phyloP scores from a whole-genome alignment of 2,797 vertebrate species.

The Ficedula albicollis region DNA sequence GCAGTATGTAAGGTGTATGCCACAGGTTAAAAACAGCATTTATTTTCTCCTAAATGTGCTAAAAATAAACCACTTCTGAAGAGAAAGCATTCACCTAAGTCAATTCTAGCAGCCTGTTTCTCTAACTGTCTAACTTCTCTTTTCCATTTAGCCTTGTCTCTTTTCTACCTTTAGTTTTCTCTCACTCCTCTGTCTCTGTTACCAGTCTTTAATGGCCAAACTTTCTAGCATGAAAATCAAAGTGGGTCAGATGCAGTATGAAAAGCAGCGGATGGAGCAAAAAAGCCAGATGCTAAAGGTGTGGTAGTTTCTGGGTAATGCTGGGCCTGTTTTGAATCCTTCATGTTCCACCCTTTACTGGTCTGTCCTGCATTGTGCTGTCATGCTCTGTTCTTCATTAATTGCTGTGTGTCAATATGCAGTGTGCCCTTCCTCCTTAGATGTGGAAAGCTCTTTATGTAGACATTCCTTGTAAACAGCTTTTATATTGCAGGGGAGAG shows the following conservation, averaged over 20 bases:
- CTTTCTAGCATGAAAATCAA: constrained; percentile 99
- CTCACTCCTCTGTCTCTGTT: constrained; percentile 79
- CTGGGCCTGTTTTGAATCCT: constrained; percentile 24
- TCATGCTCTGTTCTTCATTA: constrained; percentile 36
- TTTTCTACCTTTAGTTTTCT: constrained; percentile 78
- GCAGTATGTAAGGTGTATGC: neutral
- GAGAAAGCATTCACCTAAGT: neutral
- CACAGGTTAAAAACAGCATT: neutral
- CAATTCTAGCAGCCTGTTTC: constrained; percentile 6
- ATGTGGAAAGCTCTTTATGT: neutral
- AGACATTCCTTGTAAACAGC: neutral
- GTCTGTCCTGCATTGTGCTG: constrained; percentile 46
- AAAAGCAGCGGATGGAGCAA: constrained; percentile 95
- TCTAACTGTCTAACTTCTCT: constrained; percentile 47
- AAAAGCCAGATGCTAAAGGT: constrained; percentile 92
- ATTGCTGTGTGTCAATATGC: neutral
- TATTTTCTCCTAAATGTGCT: neutral
- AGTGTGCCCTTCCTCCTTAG: neutral
- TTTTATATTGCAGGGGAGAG: neutral
- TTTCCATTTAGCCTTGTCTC: constrained; percentile 54
- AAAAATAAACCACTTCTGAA: neutral
- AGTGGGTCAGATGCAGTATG: constrained; percentile 98
- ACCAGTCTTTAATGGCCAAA: constrained; percentile 97
- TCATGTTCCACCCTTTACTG: neutral
- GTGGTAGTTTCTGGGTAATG: constrained; percentile 75